These are phyloP conservation scores for Gallinago media DNA, from an alignment of 2,113 vertebrate genomes.

Conservation along the genomic window DNA sequence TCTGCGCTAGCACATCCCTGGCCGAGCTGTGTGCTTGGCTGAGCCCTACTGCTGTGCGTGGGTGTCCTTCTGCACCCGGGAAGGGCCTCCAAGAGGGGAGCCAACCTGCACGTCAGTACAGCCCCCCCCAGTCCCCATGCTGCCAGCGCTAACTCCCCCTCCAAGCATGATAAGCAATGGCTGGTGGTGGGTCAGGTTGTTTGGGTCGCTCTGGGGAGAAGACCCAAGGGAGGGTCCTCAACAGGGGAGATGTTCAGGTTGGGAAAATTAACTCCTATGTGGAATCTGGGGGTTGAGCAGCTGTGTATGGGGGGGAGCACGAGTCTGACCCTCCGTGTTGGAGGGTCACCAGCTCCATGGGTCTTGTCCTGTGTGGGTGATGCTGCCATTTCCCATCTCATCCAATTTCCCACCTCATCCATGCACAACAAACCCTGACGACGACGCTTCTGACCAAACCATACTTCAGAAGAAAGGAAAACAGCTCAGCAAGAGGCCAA, in stretches of 20 bases:
- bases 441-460: background rate
- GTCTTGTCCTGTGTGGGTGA: background rate
- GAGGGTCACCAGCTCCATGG: background rate
- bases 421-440: accelerated
- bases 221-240: background rate
- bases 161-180: accelerated
- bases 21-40: background rate
- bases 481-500: background rate
- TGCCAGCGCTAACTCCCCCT: background rate
- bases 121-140: background rate
- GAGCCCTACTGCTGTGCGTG: background rate
- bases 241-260: accelerated
- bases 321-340: accelerated
- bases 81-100: background rate
- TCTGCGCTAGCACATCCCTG: background rate
- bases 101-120: background rate
- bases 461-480: background rate
- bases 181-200: background rate
- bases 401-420: background rate
- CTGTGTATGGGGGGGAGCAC: accelerated
- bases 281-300: background rate
- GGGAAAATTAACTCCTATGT: background rate
- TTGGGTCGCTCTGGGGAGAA: background rate
- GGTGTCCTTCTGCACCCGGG: background rate
- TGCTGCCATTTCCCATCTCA: background rate